Evolutionary conservation across 2,797 vertebrate genomes (phyloP).

Genomic region (Moxostoma hubbsi): DNA sequence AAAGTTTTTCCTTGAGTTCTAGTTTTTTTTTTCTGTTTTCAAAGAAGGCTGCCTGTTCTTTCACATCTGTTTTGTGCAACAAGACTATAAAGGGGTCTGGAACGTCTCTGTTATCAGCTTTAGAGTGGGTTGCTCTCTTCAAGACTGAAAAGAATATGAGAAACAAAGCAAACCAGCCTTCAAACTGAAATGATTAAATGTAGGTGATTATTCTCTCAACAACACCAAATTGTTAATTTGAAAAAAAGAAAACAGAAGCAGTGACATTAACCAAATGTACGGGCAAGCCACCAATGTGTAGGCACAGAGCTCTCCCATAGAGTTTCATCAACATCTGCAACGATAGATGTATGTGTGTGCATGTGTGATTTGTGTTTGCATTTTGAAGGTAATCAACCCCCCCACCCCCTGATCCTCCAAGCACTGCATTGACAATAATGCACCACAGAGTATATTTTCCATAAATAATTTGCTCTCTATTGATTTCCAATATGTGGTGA

Average conservation of each 20-base stretch:
- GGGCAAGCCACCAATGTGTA: slow-evolving; percentile 35
- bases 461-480: slow-evolving; percentile 84
- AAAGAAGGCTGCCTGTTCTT: too few species aligned
- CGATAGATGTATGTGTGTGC: slow-evolving; percentile 48
- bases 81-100: too few species aligned
- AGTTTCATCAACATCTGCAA: neutral
- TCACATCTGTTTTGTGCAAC: too few species aligned
- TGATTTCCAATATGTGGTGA: slow-evolving; percentile 81
- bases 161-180: neutral
- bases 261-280: slow-evolving; percentile 30
- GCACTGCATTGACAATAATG: slow-evolving; percentile 79
- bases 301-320: neutral
- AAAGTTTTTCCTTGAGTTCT: too few species aligned
- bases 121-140: too few species aligned
- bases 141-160: neutral
- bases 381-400: slow-evolving; percentile 74
- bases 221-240: neutral
- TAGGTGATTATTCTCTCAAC: neutral
- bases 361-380: slow-evolving; percentile 76
- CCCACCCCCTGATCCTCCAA: slow-evolving; percentile 62
- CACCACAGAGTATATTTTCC: slow-evolving; percentile 81
- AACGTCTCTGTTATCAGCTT: too few species aligned
- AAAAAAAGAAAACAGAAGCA: slow-evolving; percentile 8
- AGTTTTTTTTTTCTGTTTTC: too few species aligned
- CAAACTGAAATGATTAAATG: neutral